Percentiles rank a stretch among this genome's conserved stretches.
Evolutionary conservation across 2,113 vertebrate genomes (phyloP).

Genomic region (Isurus oxyrinchus): DNA sequence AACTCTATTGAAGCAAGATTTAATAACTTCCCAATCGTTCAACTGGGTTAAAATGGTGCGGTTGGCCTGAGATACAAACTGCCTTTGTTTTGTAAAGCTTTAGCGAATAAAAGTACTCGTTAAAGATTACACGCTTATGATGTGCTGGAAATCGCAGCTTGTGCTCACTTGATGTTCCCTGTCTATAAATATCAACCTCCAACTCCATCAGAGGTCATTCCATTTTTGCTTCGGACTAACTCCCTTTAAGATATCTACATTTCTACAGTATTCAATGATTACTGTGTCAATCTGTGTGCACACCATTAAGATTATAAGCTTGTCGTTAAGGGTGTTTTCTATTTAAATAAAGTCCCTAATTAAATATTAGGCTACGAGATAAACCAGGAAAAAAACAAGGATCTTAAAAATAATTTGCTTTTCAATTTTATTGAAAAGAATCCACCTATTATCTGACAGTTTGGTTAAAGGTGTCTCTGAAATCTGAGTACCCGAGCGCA

Average conservation of each 20-base stretch:
- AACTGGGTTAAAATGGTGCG: not conserved
- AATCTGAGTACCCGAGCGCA: too few relatives aligned
- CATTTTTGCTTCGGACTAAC: not conserved
- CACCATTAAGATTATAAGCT: not conserved
- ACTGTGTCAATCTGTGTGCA: not conserved
- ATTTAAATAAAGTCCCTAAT: not conserved
- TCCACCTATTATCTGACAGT: not conserved
- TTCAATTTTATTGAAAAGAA: not conserved
- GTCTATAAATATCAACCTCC: not conserved
- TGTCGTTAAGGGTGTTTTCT: not conserved
- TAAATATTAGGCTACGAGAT: not conserved
- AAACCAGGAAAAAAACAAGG: not conserved
- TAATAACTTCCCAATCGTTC: not conserved
- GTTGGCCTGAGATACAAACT: not conserved
- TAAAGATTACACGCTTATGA: not conserved
- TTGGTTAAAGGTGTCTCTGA: not conserved
- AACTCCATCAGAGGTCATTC: not conserved
- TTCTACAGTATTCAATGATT: not conserved
- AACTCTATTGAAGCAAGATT: not conserved
- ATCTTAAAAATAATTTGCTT: not conserved
- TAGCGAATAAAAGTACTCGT: not conserved
- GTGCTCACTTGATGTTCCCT: not conserved
- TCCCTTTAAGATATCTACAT: not conserved
- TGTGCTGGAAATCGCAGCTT: not conserved
- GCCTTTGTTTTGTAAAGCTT: not conserved